These are phyloP conservation scores for Drosophila hamatofila DNA, from an alignment of 2,888 invertebrate genomes.

Conservation along the genomic window DNA sequence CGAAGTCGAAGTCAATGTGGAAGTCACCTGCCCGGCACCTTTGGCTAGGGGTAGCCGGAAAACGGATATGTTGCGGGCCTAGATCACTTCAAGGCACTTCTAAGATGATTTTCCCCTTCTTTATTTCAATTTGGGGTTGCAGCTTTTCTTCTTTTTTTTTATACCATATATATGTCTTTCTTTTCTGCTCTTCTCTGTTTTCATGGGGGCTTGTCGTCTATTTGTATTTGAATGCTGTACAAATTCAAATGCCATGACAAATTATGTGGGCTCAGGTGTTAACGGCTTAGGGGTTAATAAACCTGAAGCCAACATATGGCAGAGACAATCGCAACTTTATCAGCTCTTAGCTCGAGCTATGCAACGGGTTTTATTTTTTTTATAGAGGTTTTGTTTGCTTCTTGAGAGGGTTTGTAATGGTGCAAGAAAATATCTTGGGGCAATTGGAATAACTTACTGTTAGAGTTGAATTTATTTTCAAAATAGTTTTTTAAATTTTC, in stretches of 20 bases:
- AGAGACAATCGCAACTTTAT: slow-evolving; percentile 13
- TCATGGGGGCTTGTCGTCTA: slow-evolving; percentile 69
- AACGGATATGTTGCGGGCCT: slow-evolving; percentile 67
- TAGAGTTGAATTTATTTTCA: neutral
- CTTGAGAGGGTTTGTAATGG: neutral
- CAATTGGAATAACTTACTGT: neutral
- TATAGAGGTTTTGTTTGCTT: slow-evolving; percentile 2
- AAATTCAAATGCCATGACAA: slow-evolving; percentile 80
- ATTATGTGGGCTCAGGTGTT: slow-evolving; percentile 84
- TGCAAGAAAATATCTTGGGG: neutral
- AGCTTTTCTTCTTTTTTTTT: slow-evolving; percentile 35
- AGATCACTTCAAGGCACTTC: slow-evolving; percentile 49
- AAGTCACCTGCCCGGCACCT: slow-evolving; percentile 80
- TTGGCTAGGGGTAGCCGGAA: slow-evolving; percentile 76
- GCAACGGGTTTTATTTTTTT: neutral
- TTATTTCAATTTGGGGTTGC: slow-evolving; percentile 62
- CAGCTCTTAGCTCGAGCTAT: slow-evolving; percentile 9
- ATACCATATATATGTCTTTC: slow-evolving; percentile 53
- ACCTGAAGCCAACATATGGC: slow-evolving; percentile 69
- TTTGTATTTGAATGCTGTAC: slow-evolving; percentile 63
- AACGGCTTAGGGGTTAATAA: slow-evolving; percentile 74
- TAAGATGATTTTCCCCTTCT: slow-evolving; percentile 65
- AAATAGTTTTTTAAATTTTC: no score
- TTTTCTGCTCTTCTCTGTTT: slow-evolving; percentile 14
- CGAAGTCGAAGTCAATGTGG: slow-evolving; percentile 63